Conservation (phyloP, 2,888 invertebrate species). For the Empis livida region DNA sequence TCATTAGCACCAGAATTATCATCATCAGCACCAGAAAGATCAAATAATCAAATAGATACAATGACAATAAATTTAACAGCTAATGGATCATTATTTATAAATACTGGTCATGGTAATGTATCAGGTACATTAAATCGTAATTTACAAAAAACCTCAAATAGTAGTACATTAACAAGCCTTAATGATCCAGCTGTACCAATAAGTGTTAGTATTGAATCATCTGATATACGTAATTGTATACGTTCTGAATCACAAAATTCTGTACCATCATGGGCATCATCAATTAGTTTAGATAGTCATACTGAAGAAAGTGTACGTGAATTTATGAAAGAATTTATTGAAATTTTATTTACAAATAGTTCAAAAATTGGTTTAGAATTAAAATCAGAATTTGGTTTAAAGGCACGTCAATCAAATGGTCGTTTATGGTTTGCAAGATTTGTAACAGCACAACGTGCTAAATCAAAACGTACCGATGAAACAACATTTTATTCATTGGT, state of each 20-base stretch:
- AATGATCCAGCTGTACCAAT: conserved; percentile 41
- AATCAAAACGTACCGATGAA: conserved; percentile 48
- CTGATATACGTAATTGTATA: conserved; percentile 34
- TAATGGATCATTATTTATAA: too few relatives aligned
- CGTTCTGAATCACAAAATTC: conserved; percentile 46
- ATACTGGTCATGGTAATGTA: too few relatives aligned
- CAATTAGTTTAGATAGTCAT: conserved; percentile 47
- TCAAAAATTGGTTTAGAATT: conserved; percentile 45
- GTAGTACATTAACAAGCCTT: conserved; percentile 45
- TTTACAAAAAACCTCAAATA: conserved; percentile 29
- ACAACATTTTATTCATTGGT: conserved; percentile 54
- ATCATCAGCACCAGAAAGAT: too few relatives aligned
- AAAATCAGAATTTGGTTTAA: conserved; percentile 54
- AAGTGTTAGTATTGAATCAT: conserved; percentile 46
- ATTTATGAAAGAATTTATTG: conserved; percentile 55
- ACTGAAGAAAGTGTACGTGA: conserved; percentile 40
- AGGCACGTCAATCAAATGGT: conserved; percentile 48
- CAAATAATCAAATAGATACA: too few relatives aligned
- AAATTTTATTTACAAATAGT: conserved; percentile 46
- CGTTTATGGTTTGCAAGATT: conserved; percentile 57
- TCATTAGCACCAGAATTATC: not conserved
- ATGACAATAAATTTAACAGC: too few relatives aligned
- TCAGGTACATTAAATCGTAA: not conserved
- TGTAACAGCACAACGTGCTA: conserved; percentile 49
- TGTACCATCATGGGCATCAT: conserved; percentile 50